A percentile compares a stretch with the other conserved stretches of the same genome.
These are phyloP conservation scores for Amiota communis DNA, from an alignment of 2,888 invertebrate species.

Conservation along the genomic window DNA sequence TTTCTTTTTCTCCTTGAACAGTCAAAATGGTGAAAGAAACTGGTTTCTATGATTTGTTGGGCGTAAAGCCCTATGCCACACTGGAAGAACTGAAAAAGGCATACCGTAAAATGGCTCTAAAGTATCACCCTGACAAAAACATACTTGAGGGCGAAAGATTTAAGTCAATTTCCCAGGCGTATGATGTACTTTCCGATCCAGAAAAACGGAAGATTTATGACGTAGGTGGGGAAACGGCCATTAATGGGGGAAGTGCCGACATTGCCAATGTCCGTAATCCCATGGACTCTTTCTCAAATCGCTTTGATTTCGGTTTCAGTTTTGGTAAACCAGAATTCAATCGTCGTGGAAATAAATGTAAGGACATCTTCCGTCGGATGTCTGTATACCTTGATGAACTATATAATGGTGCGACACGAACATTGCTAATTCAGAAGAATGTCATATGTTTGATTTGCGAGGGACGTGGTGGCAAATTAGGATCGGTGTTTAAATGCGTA, in stretches of 20 bases:
- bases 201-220: conserved; percentile 95
- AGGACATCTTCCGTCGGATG: conserved; percentile 94
- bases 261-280: conserved; percentile 89
- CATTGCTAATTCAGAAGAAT: conserved; percentile 93
- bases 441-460: conserved; percentile 97
- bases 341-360: conserved; percentile 90
- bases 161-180: conserved; percentile 97
- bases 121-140: conserved; percentile 97
- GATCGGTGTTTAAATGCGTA: conserved; percentile 88
- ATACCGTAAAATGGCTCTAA: conserved; percentile 94
- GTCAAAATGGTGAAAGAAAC: conserved; percentile 99
- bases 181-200: conserved; percentile 95
- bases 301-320: too few relatives aligned
- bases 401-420: conserved; percentile 93
- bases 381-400: conserved; percentile 93
- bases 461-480: conserved; percentile 95
- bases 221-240: conserved; percentile 90
- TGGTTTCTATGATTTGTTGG: conserved; percentile 93
- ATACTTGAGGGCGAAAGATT: conserved; percentile 97
- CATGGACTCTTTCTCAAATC: conserved; percentile 98
- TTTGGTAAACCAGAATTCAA: too few relatives aligned
- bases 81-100: conserved; percentile 96
- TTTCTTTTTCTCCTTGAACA: background rate
- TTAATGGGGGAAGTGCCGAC: conserved; percentile 94
- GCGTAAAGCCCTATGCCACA: conserved; percentile 90